Evolutionary conservation across 1,140 invertebrate genomes (phyloP), one percentile per base, ranked within the genome.

Genomic region (Zaprionus ornatus): DNA sequence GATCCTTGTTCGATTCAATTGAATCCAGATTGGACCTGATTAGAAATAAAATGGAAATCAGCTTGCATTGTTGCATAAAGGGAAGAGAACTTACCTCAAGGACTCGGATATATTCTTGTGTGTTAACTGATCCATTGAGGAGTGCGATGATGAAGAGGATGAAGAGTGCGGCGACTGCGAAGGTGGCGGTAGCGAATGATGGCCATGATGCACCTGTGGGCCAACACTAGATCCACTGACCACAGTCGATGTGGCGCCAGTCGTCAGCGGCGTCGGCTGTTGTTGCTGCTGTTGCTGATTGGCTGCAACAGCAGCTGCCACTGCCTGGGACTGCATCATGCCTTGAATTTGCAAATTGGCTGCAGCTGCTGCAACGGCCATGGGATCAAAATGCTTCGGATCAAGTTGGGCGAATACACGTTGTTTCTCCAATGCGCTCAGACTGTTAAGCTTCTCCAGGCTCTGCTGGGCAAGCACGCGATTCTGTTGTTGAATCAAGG

Each of bases 1-100:
- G 91, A 92, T 96, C 95, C 92, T 96, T 95, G 82, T 95, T 95
- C 15, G 95, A 94, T 63, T 94, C 93, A 50, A 92, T 81, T 4
- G 91, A 92, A 19, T 92, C 91, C 57, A 92, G 55, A 79, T 91
- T 92, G 3, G 91, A 86, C 23, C 91, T 92, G 15, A 5, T 25
- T 57, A 37, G 25, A 9, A 23, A 7, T 0, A 0, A 32, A 1
- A 15, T 13, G 37, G 3, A 13, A 23, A 19, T 50, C 3, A 50
- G 10, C 3, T 23, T 12, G 7, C 2, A 15, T 40, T 23, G 0
- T 50, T 21, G n/a, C 6, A 19, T 23, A 1, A 23, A 19, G 3
- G 13, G 45, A 13, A 50, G 19, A 37, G 17, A 45, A 66, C 82
- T 82, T 10, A 92, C 91, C 91, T 79, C 54, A 92, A 80, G 5